These are phyloP conservation scores for Ceyx margarethae DNA, from an alignment of 2,113 vertebrate species.

Conservation along the genomic window DNA sequence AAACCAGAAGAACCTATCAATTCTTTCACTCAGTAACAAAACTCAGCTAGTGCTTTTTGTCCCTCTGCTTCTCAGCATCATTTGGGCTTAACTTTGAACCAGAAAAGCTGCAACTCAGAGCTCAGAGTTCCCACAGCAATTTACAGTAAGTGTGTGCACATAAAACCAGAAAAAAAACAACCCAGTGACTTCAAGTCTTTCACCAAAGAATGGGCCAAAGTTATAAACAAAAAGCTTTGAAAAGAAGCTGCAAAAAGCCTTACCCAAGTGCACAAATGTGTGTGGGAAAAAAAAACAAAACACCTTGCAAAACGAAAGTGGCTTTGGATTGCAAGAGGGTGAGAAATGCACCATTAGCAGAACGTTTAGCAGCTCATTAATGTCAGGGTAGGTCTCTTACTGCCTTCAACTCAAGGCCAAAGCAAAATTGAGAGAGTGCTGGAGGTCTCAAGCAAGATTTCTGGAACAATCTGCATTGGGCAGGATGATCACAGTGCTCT, in stretches of 20 bases:
- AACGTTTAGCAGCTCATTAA: not conserved
- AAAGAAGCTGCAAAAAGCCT: not conserved
- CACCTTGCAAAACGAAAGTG: not conserved
- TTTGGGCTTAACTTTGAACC: not conserved
- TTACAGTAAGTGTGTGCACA: not conserved
- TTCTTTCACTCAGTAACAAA: not conserved
- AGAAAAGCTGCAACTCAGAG: not conserved
- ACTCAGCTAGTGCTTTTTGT: not conserved
- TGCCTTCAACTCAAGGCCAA: not conserved
- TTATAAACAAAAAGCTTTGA: not conserved
- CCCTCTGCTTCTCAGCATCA: not conserved
- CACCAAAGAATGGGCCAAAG: not conserved
- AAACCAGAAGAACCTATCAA: slow-evolving; percentile 5
- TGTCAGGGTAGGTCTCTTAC: not conserved
- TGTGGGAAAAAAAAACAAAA: too few species aligned
- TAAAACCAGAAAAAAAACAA: not conserved
- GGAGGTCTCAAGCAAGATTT: not conserved
- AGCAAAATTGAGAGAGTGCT: not conserved
- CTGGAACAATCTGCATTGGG: not conserved
- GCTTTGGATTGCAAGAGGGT: not conserved
- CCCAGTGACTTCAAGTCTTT: not conserved
- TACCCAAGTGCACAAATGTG: not conserved
- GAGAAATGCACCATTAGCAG: not conserved
- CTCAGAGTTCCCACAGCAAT: not conserved
- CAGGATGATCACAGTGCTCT: not conserved